phyloP scores from a whole-genome alignment of 2,797 vertebrate genomes.

The Epinephelus awoara region DNA sequence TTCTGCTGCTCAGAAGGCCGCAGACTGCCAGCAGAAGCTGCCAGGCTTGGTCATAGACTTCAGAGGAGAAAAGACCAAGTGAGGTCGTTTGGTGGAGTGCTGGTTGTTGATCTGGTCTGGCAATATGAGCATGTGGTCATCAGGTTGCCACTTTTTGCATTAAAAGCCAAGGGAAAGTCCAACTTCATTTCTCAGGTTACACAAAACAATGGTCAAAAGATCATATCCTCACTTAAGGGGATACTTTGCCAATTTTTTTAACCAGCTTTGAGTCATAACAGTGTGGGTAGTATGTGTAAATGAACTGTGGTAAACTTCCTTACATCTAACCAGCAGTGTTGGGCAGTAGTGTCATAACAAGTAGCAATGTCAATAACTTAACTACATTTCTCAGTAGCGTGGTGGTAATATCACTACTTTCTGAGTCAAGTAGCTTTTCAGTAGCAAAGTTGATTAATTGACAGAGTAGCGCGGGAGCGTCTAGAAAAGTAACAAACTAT shows the following conservation, averaged over 20 bases:
- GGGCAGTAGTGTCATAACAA: no score
- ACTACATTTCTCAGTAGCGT: no score
- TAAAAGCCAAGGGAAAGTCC: not conserved
- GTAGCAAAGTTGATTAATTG: no score
- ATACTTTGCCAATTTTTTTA: not conserved
- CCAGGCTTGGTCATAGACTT: conserved; percentile 25
- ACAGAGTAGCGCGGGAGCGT: no score
- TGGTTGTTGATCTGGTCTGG: conserved; percentile 30
- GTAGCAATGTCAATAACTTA: no score
- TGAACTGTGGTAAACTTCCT: no score
- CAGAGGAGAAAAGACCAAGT: conserved; percentile 7
- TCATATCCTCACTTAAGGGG: not conserved
- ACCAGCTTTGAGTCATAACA: no score
- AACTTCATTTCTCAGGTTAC: not conserved
- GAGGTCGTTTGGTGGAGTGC: conserved; percentile 3
- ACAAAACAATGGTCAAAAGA: not conserved
- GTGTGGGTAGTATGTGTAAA: no score
- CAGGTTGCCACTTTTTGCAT: not conserved
- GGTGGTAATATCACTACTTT: no score
- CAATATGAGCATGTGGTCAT: not conserved
- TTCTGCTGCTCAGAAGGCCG: conserved; percentile 15
- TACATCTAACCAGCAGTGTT: no score
- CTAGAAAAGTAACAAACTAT: no score
- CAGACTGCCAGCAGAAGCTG: conserved; percentile 36
- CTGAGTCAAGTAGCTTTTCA: no score